These are phyloP conservation scores for Neodiprion pinetum DNA, from an alignment of 1,140 invertebrate species.

Conservation along the genomic window DNA sequence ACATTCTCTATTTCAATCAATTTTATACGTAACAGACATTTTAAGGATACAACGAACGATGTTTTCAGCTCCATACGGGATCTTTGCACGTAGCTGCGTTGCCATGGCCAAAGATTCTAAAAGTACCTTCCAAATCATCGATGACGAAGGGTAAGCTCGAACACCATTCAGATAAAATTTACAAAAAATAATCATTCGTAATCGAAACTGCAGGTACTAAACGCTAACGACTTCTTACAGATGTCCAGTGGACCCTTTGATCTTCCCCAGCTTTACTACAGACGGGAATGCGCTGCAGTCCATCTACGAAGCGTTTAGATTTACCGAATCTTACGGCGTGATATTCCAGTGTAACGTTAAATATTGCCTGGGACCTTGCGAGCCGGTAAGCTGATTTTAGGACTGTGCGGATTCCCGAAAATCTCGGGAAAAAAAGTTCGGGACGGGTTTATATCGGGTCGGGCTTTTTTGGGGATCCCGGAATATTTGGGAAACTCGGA, in stretches of 20 bases:
- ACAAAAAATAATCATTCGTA: neutral
- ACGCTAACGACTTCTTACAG: constrained; percentile 56
- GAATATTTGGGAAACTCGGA: neutral
- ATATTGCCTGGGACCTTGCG: constrained; percentile 93
- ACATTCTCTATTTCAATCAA: too few species aligned
- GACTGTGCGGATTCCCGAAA: neutral
- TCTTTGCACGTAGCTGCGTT: constrained; percentile 93
- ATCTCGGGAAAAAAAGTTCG: neutral
- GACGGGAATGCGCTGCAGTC: constrained; percentile 90
- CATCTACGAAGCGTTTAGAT: constrained; percentile 92
- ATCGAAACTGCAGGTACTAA: constrained; percentile 8
- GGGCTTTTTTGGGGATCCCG: neutral
- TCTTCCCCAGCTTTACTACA: constrained; percentile 89
- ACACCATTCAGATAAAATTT: neutral
- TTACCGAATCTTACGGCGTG: constrained; percentile 95
- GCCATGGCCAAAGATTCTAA: constrained; percentile 97
- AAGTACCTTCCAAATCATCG: constrained; percentile 95
- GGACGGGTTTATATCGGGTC: neutral
- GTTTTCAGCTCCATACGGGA: constrained; percentile 89
- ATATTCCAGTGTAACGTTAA: constrained; percentile 98
- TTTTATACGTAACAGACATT: too few species aligned
- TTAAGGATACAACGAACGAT: neutral
- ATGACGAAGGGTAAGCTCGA: constrained; percentile 82
- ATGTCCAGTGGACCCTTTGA: constrained; percentile 91
- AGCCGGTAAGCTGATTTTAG: constrained; percentile 74